phyloP scores from a whole-genome alignment of 2,113 vertebrate species.

The Leptocoma aspasia region DNA sequence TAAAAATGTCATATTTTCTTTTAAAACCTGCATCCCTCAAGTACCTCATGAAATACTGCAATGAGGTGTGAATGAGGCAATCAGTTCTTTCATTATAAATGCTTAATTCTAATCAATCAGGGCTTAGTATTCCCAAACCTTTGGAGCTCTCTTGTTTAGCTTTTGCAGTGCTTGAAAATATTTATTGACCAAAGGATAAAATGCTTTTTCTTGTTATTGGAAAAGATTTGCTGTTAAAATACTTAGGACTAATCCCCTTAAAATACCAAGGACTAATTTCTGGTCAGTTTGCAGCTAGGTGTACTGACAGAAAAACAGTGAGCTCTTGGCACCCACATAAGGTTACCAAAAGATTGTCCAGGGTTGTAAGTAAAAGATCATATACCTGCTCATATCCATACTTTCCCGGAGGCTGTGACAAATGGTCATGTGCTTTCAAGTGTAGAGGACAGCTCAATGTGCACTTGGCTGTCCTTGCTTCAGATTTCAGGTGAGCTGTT shows the following conservation, averaged over 20 bases:
- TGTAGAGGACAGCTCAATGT: neutral
- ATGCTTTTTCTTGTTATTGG: neutral
- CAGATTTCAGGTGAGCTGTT: neutral
- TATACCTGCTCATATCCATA: neutral
- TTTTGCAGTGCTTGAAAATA: neutral
- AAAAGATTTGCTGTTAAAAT: neutral
- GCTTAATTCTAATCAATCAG: conserved; percentile 2
- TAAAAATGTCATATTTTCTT: neutral
- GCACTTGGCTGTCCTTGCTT: neutral
- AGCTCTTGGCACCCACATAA: accelerated
- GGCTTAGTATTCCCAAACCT: neutral
- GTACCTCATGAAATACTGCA: neutral
- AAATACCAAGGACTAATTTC: neutral
- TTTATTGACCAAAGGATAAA: neutral
- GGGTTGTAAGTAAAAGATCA: neutral
- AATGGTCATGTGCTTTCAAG: neutral
- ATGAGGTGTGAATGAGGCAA: neutral
- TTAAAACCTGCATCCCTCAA: neutral
- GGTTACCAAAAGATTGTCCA: neutral
- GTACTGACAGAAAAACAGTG: neutral
- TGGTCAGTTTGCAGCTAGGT: neutral
- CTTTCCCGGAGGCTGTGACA: neutral
- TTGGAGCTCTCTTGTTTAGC: neutral
- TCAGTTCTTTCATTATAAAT: neutral
- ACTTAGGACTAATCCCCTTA: neutral